These are phyloP conservation scores for Erpobdella octoculata DNA, from an alignment of 2,888 invertebrate genomes.

Conservation along the genomic window DNA sequence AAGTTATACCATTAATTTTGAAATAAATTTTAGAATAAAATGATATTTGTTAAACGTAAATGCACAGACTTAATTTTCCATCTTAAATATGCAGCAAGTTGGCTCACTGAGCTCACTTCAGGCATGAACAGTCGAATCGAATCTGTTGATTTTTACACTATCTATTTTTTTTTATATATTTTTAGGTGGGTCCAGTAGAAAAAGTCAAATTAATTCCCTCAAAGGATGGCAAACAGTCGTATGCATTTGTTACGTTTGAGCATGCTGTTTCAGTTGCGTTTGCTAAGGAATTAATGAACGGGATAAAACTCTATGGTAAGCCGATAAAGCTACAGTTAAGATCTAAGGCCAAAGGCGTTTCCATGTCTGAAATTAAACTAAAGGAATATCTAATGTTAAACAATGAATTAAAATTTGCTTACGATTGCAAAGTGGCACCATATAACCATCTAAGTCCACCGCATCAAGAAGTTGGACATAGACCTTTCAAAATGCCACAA, in stretches of 20 bases:
- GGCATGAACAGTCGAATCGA: too few relatives aligned
- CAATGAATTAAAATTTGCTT: neutral
- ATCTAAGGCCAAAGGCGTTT: neutral
- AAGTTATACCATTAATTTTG: too few relatives aligned
- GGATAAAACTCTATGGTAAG: conserved; percentile 62
- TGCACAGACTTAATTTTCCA: too few relatives aligned
- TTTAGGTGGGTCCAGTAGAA: conserved; percentile 70
- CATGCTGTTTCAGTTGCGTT: conserved; percentile 70
- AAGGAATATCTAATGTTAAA: neutral
- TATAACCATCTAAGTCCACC: too few relatives aligned
- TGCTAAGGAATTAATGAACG: conserved; percentile 63
- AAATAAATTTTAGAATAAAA: too few relatives aligned
- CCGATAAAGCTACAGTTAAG: conserved; percentile 37
- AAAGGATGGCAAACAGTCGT: conserved; percentile 56
- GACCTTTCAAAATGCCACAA: too few relatives aligned
- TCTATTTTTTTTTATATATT: neutral
- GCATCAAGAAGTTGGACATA: too few relatives aligned
- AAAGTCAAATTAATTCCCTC: conserved; percentile 65
- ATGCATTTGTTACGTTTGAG: conserved; percentile 70
- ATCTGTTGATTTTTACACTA: too few relatives aligned
- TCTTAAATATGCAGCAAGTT: too few relatives aligned
- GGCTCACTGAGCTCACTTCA: too few relatives aligned
- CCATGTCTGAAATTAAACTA: neutral
- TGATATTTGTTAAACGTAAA: too few relatives aligned
- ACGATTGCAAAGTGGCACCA: too few relatives aligned